Base-by-base conservation (phyloP, 2,888 invertebrate species). In the Lysandra coridon region DNA sequence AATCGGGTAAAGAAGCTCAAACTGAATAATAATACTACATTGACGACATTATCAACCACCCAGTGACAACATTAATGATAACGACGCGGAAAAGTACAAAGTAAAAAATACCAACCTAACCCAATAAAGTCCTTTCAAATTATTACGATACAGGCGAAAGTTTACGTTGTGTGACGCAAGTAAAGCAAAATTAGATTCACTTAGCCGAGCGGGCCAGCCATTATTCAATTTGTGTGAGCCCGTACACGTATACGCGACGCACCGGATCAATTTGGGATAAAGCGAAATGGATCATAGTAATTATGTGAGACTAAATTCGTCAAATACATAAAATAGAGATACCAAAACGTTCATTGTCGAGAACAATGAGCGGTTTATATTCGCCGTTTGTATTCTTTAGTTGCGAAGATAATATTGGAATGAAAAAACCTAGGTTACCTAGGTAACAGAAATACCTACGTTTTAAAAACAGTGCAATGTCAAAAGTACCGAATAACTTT, bases 141-240 rank as follows among this genome's bases (percentile, higher is more conserved):
- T 33, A 73, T 62, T 44, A 30, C 74, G 57, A 60, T 62, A 74
- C 23, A 40, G n/a, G 62, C 79, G 81, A 77, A 79, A 81, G 81
- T 79, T 81, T 80, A 83, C 81, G 73, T 83, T 82, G 82, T 81
- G 82, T 84, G 86, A 86, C 83, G 85, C 87, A 90, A 88, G 89
- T 88, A 89, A 88, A 88, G 87, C 88, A 88, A 90, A 91, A 91
- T 89, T 89, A 89, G 90, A 89, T 90, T 91, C 91, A 90, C 89
- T 92, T 91, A 91, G 90, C 85, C 85, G 87, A 86, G 87, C 88
- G 87, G 87, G 87, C 87, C 87, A 82, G 89, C 87, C 88, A 90
- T 94, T 92, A 93, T 92, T 93, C 92, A 92, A 93, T 93, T 92
- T 92, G 86, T 86, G 84, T 84, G 84, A 84, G 83, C 82, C 84